Evolutionary conservation across 2,113 vertebrate species (phyloP).

Genomic region (Geothlypis trichas): DNA sequence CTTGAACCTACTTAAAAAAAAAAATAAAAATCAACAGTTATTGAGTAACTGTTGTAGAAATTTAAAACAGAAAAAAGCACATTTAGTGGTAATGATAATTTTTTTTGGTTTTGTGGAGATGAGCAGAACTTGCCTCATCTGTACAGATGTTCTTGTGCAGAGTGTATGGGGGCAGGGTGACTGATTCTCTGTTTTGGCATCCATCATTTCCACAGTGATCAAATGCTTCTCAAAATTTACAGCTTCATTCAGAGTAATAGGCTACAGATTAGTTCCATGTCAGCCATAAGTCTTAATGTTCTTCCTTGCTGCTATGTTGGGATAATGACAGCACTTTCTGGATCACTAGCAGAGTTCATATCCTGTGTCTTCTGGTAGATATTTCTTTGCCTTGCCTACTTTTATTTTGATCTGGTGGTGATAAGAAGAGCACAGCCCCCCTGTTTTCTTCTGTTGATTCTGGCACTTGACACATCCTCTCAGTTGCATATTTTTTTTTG

Average conservation of each 20-base stretch:
- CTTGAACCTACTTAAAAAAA: not conserved
- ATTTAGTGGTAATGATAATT: not conserved
- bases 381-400: not conserved
- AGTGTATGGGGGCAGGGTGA: not conserved
- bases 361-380: not conserved
- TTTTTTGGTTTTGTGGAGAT: not conserved
- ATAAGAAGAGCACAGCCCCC: not conserved
- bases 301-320: not conserved
- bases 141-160: not conserved
- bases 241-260: not conserved
- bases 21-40: not conserved
- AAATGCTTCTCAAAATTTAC: slow-evolving; percentile 8
- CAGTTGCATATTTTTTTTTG: not conserved
- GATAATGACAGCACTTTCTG: not conserved
- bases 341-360: slow-evolving; percentile 5
- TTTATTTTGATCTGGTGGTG: not conserved
- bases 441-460: not conserved
- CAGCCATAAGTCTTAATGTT: not conserved
- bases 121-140: not conserved
- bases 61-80: not conserved
- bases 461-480: not conserved
- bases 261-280: slow-evolving; percentile 6
- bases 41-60: not conserved
- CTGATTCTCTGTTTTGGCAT: not conserved
- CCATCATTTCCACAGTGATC: not conserved